These are phyloP conservation scores for Galaxea fascicularis DNA, from an alignment of 92 coral and sea anemone species.

Conservation along the genomic window DNA sequence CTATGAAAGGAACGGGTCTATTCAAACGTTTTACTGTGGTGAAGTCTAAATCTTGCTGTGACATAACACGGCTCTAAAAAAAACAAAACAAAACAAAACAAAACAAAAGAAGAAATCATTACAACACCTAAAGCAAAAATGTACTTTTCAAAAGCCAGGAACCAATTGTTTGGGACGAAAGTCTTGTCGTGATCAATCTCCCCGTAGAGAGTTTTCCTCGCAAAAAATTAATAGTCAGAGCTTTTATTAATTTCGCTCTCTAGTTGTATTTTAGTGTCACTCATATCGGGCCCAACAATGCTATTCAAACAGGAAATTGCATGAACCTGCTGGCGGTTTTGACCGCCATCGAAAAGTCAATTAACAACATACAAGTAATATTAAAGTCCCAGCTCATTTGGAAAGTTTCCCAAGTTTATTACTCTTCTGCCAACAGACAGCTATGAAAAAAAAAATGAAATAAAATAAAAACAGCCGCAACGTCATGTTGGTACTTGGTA, in stretches of 20 bases:
- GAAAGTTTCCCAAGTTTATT: not conserved
- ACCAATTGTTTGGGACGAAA: too few relatives aligned
- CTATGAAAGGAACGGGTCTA: not conserved
- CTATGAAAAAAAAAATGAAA: too few relatives aligned
- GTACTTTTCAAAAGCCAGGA: not conserved
- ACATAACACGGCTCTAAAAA: not conserved
- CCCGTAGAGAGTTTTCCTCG: not conserved
- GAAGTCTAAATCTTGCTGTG: not conserved
- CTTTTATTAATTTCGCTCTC: not conserved
- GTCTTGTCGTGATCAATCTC: not conserved
- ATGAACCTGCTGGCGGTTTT: not conserved
- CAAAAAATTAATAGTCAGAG: not conserved
- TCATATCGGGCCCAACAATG: not conserved
- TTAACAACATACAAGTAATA: not conserved
- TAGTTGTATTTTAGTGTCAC: not conserved
- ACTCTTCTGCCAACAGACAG: not conserved
- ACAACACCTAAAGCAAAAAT: not conserved
- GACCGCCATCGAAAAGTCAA: slow-evolving; percentile 22
- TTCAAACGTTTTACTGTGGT: slow-evolving; percentile 1
- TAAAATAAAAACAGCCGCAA: too few relatives aligned
- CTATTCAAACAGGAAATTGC: slow-evolving; percentile 48
- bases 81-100: not conserved
- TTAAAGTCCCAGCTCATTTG: not conserved
- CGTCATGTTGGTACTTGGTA: too few relatives aligned
- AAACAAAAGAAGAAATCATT: not conserved